These are phyloP conservation scores for Sterna hirundo DNA, from an alignment of 2,113 vertebrate genomes.

Conservation along the genomic window DNA sequence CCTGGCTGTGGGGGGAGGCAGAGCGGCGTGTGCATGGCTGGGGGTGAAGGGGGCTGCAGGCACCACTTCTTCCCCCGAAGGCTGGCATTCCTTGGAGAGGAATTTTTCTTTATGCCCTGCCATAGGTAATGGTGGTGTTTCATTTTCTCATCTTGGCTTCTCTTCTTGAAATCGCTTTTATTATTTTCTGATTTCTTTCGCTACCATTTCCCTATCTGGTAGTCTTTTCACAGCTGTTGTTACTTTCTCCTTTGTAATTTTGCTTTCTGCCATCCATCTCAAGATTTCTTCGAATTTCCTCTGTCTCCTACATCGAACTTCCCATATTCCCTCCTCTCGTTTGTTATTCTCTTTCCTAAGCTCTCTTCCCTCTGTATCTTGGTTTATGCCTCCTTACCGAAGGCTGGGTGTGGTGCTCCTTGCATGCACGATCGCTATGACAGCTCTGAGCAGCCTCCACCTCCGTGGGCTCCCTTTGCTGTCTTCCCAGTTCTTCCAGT, in stretches of 20 bases:
- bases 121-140: neutral
- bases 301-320: neutral
- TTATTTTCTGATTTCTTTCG: neutral
- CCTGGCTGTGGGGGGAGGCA: neutral
- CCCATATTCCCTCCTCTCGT: neutral
- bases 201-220: neutral
- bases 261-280: neutral
- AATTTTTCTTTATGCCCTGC: neutral
- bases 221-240: neutral
- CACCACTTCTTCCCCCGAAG: neutral
- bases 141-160: neutral
- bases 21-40: rapidly evolving
- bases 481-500: neutral
- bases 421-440: rapidly evolving
- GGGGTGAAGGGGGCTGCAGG: neutral
- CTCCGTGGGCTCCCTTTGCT: neutral
- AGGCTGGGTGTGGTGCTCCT: neutral
- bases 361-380: neutral
- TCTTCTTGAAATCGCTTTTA: neutral
- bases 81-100: neutral
- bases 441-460: neutral
- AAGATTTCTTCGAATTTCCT: neutral
- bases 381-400: neutral
- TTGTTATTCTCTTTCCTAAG: neutral
- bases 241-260: neutral